A percentile compares a stretch with the other conserved stretches of the same genome.
These are phyloP conservation scores for Cacoxenus indagator DNA, from an alignment of 2,888 invertebrate genomes.

Conservation along the genomic window DNA sequence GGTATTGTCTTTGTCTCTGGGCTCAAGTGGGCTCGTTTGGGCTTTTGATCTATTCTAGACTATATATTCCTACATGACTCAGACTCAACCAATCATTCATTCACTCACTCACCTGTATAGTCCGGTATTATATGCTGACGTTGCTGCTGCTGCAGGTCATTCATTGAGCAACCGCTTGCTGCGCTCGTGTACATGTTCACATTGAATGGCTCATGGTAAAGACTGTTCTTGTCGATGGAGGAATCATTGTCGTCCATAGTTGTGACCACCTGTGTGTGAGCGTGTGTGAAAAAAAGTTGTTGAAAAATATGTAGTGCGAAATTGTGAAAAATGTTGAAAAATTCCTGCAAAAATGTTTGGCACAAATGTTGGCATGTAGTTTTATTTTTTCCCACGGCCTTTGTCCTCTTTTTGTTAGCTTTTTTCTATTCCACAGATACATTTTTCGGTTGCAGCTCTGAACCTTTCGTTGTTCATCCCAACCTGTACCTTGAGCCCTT, in stretches of 20 bases:
- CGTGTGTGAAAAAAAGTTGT: conserved; percentile 41
- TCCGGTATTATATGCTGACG: conserved; percentile 73
- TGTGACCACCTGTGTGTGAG: conserved; percentile 62
- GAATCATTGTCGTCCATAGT: conserved; percentile 71
- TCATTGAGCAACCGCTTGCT: conserved; percentile 71
- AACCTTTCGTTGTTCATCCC: neutral
- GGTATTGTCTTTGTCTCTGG: neutral
- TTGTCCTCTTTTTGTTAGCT: conserved; percentile 9
- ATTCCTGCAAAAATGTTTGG: conserved; percentile 19
- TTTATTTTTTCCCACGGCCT: conserved; percentile 8
- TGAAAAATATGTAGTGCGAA: conserved; percentile 20
- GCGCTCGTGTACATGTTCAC: conserved; percentile 72
- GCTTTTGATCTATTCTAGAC: too few relatives aligned
- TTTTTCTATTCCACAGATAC: conserved; percentile 10
- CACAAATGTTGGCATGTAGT: conserved; percentile 17
- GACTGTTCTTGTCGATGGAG: conserved; percentile 71
- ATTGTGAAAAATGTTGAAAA: conserved; percentile 18
- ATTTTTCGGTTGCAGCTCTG: neutral
- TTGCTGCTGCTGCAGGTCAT: conserved; percentile 71
- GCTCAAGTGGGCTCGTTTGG: neutral
- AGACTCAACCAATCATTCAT: too few relatives aligned
- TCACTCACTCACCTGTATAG: conserved; percentile 73
- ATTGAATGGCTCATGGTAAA: conserved; percentile 72
- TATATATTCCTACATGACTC: neutral
- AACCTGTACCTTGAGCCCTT: neutral